Percentiles rank a stretch among this genome's conserved stretches.
These are phyloP conservation scores for Malacoctenus gilli DNA, from an alignment of 2,797 vertebrate genomes.

Conservation along the genomic window DNA sequence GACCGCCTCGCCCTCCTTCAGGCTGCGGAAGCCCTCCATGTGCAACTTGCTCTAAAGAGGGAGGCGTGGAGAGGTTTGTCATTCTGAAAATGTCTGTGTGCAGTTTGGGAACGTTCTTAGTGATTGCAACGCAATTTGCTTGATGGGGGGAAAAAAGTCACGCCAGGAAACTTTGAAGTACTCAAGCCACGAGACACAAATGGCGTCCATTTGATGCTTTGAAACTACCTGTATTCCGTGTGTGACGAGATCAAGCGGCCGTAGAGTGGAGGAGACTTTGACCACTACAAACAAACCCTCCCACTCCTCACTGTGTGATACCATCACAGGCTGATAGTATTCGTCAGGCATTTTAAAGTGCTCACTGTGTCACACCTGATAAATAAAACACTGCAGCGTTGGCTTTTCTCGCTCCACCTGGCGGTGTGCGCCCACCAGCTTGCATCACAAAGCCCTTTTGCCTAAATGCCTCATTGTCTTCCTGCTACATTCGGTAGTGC, in stretches of 20 bases:
- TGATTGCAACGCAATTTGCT: too few species aligned
- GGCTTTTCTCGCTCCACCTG: constrained; percentile 4
- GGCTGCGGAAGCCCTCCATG: constrained; percentile 98
- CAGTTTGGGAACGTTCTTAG: too few species aligned
- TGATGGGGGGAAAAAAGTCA: neutral
- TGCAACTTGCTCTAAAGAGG: constrained; percentile 92
- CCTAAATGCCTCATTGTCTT: constrained; percentile 53
- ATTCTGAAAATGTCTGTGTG: too few species aligned
- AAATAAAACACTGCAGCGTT: constrained; percentile 36
- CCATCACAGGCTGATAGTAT: constrained; percentile 47
- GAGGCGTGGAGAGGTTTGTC: neutral
- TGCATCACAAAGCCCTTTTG: constrained; percentile 26
- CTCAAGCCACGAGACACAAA: neutral
- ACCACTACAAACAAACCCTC: constrained; percentile 33
- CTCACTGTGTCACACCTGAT: constrained; percentile 38
- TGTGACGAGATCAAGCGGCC: too few species aligned
- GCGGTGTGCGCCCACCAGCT: neutral
- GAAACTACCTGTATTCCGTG: too few species aligned
- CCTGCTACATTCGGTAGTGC: constrained; percentile 54
- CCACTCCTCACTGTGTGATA: constrained; percentile 18
- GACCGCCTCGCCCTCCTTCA: constrained; percentile 94
- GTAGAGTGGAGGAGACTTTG: constrained; percentile 23
- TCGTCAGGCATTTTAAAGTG: constrained; percentile 63
- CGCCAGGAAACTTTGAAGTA: neutral
- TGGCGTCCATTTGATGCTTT: too few species aligned